These are phyloP conservation scores for Phragmatobia fuliginosa DNA, from an alignment of 2,888 invertebrate genomes.

Conservation along the genomic window DNA sequence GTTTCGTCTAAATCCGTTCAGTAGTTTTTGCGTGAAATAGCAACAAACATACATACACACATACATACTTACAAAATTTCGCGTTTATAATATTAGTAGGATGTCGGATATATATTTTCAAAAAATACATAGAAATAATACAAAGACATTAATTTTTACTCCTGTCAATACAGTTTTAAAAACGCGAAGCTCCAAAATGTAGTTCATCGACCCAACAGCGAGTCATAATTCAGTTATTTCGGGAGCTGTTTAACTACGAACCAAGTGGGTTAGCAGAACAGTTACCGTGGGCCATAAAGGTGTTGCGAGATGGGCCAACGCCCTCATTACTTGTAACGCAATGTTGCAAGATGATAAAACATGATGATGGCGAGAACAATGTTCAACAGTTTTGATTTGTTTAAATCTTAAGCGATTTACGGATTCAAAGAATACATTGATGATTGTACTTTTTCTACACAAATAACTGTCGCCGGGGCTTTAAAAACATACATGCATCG, in stretches of 20 bases:
- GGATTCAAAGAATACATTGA: too few relatives aligned
- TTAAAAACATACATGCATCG: too few relatives aligned
- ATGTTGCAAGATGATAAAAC: background rate
- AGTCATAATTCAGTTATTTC: constrained; percentile 6
- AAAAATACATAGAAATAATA: background rate
- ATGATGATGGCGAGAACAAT: background rate
- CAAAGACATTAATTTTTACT: background rate
- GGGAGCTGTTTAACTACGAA: constrained; percentile 5
- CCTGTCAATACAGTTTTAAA: background rate
- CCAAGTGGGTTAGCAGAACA: constrained; percentile 13
- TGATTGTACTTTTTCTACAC: too few relatives aligned
- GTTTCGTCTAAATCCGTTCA: too few relatives aligned
- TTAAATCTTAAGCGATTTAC: too few relatives aligned
- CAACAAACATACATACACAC: too few relatives aligned
- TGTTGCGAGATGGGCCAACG: constrained; percentile 9
- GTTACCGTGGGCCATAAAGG: constrained; percentile 2
- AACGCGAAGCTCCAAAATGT: background rate
- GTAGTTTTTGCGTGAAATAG: too few relatives aligned
- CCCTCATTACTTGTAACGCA: background rate
- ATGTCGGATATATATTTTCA: too few relatives aligned
- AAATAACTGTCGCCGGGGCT: too few relatives aligned
- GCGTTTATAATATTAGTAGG: too few relatives aligned
- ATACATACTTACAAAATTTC: too few relatives aligned
- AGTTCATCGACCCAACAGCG: background rate
- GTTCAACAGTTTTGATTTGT: too few relatives aligned